A percentile compares a stretch with the other conserved stretches of the same genome.
phyloP scores from a whole-genome alignment of 2,113 vertebrate species.

The Syngnathus scovelli region DNA sequence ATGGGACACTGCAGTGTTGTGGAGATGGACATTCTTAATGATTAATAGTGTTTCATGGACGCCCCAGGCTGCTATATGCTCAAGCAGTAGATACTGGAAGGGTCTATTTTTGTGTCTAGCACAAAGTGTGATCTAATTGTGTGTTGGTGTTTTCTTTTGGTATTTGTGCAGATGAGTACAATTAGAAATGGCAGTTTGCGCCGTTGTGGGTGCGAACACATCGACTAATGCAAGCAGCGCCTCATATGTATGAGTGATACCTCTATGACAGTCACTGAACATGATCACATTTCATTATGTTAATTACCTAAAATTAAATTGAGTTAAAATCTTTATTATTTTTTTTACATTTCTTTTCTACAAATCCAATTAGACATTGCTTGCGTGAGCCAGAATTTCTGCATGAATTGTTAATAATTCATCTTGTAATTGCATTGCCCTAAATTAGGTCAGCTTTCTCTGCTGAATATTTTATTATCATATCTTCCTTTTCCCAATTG shows the following conservation, averaged over 20 bases:
- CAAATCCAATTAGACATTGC: background rate
- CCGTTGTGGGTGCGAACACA: too few relatives aligned
- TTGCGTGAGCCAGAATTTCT: constrained; percentile 6
- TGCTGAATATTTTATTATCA: constrained; percentile 71
- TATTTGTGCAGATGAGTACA: too few relatives aligned
- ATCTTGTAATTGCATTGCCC: constrained; percentile 10
- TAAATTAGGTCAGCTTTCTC: constrained; percentile 5
- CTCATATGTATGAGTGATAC: constrained; percentile 17
- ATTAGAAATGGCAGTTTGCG: too few relatives aligned
- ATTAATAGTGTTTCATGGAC: constrained; percentile 51
- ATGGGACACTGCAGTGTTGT: constrained; percentile 52
- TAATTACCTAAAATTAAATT: constrained; percentile 11
- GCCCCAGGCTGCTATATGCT: constrained; percentile 23
- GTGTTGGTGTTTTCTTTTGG: too few relatives aligned
- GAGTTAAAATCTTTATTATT: accelerated
- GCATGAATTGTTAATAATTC: constrained; percentile 20
- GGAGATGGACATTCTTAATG: constrained; percentile 45
- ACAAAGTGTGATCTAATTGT: too few relatives aligned
- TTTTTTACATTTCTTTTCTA: background rate
- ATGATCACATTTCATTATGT: constrained; percentile 4
- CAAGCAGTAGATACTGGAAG: constrained; percentile 12
- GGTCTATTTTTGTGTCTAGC: background rate
- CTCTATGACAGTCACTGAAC: constrained; percentile 4
- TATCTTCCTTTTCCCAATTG: constrained; percentile 83
- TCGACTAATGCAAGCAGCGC: too few relatives aligned